Evolutionary conservation across 2,113 vertebrate genomes (phyloP).

Genomic region (Rattus rattus): DNA sequence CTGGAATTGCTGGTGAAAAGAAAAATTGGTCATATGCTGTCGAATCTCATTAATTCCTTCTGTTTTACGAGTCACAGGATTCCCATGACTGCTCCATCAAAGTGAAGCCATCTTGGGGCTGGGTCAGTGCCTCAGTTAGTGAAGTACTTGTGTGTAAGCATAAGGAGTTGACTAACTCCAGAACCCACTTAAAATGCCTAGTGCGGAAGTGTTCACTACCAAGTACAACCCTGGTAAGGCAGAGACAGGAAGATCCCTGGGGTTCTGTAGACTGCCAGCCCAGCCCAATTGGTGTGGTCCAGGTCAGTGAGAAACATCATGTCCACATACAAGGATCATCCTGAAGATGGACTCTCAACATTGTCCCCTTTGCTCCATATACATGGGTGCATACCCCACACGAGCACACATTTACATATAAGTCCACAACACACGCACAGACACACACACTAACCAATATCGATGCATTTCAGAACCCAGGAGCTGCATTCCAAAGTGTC

Average conservation of each 20-base stretch:
- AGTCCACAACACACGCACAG: neutral
- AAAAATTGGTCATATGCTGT: neutral
- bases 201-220: neutral
- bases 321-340: too few species aligned
- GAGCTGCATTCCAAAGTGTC: neutral
- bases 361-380: neutral
- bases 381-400: too few species aligned
- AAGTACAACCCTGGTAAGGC: neutral
- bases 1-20: neutral
- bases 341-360: neutral
- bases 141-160: neutral
- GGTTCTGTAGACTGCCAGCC: neutral
- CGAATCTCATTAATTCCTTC: neutral
- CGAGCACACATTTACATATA: too few species aligned
- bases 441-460: neutral
- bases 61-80: neutral
- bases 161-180: neutral
- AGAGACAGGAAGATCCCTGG: neutral
- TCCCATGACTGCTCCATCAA: neutral
- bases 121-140: too few species aligned
- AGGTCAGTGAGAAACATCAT: neutral
- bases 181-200: neutral
- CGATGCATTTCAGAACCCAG: neutral
- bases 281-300: too few species aligned
- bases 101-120: neutral